Base-by-base conservation (phyloP, 2,888 invertebrate genomes). In the Agonopterix subpropinquella region DNA sequence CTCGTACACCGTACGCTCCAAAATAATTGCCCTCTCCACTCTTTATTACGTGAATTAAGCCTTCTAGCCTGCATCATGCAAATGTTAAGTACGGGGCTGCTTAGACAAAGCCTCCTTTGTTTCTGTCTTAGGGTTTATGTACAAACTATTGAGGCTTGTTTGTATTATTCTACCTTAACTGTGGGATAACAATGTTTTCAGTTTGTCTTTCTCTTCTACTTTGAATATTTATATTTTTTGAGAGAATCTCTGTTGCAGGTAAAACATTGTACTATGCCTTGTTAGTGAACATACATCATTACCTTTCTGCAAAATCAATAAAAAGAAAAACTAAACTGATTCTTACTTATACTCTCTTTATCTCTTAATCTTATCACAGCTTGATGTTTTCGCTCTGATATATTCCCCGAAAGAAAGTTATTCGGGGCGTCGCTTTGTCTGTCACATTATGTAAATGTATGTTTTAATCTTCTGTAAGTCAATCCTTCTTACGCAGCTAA, bases 371-470 rank as follows among this genome's bases (percentile, higher is more conserved):
- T 28, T 10, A 28, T 28, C 43, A 28, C 45, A 15, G 37, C n/a
- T n/a, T 18, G 8, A 13, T 45, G 42, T 43, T 39, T 48, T 46
- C 42, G 41, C 48, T 51, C 43, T 4, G 35, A 48, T 43, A 49
- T 35, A 64, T 59, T 42, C 13, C 42, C 42, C 58, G 58, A 59
- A 64, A 58, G 58, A 59, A 64, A 67, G 56, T 59, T 59, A 61
- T 65, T 57, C 55, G 49, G 43, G 80, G 78, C 80, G 82, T 67
- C 81, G 54, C 62, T 60, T 66, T 64, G 81, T 82, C 84, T 83
- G 69, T 60, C 56, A 48, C 68, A 73, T 80, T 77, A 78, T 75
- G 76, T 74, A 75, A 74, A 77, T 73, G 65, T 58, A 55, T 65
- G 59, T 73, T 79, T 78, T 77, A 81, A 80, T 81, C 72, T 73